phyloP scores from a whole-genome alignment of 2,797 vertebrate genomes.

The Acanthurus tractus region DNA sequence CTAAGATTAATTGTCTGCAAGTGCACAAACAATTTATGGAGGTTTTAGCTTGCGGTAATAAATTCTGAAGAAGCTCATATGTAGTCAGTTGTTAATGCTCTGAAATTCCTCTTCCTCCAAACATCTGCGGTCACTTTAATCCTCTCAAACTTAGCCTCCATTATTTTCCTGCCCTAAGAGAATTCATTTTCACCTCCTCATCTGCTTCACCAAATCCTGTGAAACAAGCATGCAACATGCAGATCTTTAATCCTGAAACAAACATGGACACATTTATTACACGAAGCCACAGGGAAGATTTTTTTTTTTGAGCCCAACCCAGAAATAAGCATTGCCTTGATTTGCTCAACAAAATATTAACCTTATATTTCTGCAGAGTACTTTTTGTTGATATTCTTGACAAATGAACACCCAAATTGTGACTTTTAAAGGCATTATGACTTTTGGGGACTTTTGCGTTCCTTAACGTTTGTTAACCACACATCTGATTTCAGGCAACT shows the following conservation, averaged over 20 bases:
- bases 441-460: no score
- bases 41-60: slow-evolving; percentile 7
- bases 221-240: slow-evolving; percentile 16
- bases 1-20: slow-evolving; percentile 3
- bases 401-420: no score
- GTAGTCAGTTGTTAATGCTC: slow-evolving; percentile 16
- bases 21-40: neutral
- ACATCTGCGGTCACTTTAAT: slow-evolving; percentile 66
- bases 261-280: slow-evolving; percentile 27
- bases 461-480: no score
- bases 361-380: no score
- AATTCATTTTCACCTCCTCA: slow-evolving; percentile 36
- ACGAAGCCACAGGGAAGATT: neutral
- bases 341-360: no score
- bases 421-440: no score
- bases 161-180: slow-evolving; percentile 47
- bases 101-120: slow-evolving; percentile 48
- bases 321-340: no score
- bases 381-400: no score
- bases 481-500: no score
- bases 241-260: slow-evolving; percentile 29
- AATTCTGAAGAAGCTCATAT: slow-evolving; percentile 2
- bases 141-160: slow-evolving; percentile 59
- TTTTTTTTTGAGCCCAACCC: no score
- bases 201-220: slow-evolving; percentile 49